These are phyloP conservation scores for Lochmaea capreae DNA, from an alignment of 2,888 invertebrate species.

Conservation along the genomic window DNA sequence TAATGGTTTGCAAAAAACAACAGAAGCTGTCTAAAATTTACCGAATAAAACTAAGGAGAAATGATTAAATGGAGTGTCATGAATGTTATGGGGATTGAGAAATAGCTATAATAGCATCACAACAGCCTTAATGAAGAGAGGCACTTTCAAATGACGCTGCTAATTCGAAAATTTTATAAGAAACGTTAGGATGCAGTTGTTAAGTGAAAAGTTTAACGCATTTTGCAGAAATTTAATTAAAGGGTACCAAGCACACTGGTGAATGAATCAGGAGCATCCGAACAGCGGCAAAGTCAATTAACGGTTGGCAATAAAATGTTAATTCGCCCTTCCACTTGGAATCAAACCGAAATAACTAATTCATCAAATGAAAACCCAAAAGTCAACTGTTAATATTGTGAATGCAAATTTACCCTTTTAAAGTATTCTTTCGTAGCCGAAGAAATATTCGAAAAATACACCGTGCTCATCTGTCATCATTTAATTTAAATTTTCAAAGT, in stretches of 20 bases:
- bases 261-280: constrained; percentile 37
- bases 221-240: constrained; percentile 32
- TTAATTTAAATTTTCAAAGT: constrained; percentile 63
- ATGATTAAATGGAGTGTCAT: neutral
- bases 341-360: constrained; percentile 50
- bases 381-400: constrained; percentile 49
- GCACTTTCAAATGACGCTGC: neutral
- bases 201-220: constrained; percentile 19
- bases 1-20: neutral
- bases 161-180: constrained; percentile 9
- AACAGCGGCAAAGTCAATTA: constrained; percentile 40
- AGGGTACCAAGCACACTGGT: constrained; percentile 22
- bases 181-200: constrained; percentile 10
- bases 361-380: constrained; percentile 53
- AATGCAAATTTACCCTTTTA: constrained; percentile 53
- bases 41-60: neutral
- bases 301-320: constrained; percentile 43
- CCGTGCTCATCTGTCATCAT: constrained; percentile 50
- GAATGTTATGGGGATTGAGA: neutral
- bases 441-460: constrained; percentile 48
- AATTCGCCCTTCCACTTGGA: constrained; percentile 42
- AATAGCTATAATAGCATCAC: neutral
- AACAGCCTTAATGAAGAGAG: neutral
- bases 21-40: neutral
- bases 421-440: constrained; percentile 48